Evolutionary conservation across 2,113 vertebrate species (phyloP).

Genomic region (Clarias gariepinus): DNA sequence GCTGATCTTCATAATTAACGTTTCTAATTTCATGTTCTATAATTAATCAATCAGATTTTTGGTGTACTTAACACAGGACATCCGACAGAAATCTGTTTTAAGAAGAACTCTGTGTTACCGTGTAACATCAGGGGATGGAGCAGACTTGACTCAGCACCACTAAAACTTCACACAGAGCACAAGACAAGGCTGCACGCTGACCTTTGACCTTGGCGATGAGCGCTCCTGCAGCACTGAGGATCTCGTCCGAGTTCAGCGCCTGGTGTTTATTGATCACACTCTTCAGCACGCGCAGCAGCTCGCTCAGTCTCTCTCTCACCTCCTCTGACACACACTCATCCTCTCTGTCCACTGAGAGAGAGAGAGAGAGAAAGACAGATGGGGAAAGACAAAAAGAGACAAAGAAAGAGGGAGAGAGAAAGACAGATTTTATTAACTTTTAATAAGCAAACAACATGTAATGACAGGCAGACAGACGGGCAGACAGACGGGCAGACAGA

Average conservation of each 20-base stretch:
- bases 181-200: constrained; percentile 64
- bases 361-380: neutral
- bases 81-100: neutral
- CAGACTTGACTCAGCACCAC: neutral
- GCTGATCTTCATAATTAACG: no score
- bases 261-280: constrained; percentile 90
- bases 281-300: constrained; percentile 86
- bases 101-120: neutral
- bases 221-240: constrained; percentile 89
- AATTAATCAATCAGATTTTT: no score
- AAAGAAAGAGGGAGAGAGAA: no score
- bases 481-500: neutral
- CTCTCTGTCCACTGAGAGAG: constrained; percentile 57
- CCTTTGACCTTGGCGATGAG: constrained; percentile 97
- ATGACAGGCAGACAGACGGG: neutral
- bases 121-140: neutral
- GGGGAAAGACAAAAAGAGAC: neutral
- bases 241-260: constrained; percentile 89
- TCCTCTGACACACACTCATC: constrained; percentile 77
- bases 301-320: constrained; percentile 85
- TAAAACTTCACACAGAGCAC: neutral
- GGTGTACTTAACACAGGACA: no score
- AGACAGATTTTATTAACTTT: neutral
- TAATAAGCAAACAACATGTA: neutral
- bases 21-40: no score